phyloP scores from a whole-genome alignment of 92 coral and sea anemone species.

The Bergia puertoricense region DNA sequence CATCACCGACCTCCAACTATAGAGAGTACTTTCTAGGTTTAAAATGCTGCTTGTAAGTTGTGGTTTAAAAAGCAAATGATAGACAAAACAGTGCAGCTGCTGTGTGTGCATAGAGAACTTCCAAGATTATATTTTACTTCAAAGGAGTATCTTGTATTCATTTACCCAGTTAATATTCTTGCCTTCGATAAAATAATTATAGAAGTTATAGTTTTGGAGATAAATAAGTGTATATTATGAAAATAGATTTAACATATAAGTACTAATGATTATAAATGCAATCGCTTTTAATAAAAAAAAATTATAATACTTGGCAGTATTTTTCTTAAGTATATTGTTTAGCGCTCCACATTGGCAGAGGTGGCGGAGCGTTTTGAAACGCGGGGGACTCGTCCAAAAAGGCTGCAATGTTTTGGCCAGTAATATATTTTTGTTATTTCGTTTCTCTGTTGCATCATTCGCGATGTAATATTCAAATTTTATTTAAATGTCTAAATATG shows the following conservation, averaged over 20 bases:
- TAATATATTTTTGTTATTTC: no score
- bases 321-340: not conserved
- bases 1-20: no score
- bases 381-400: no score
- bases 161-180: not conserved
- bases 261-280: constrained; percentile 27
- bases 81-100: not conserved
- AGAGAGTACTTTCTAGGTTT: no score
- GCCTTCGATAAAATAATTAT: not conserved
- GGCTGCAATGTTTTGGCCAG: no score
- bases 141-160: constrained; percentile 1
- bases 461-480: no score
- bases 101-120: not conserved
- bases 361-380: no score
- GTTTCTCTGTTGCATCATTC: no score
- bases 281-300: constrained; percentile 3
- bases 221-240: constrained; percentile 23
- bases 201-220: constrained; percentile 27
- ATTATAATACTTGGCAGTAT: not conserved
- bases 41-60: not conserved
- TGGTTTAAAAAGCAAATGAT: not conserved
- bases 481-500: no score
- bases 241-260: constrained; percentile 16
- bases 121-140: not conserved
- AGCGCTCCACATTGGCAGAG: no score